Evolutionary conservation across 2,113 vertebrate genomes (phyloP).

Genomic region (Carlito syrichta): DNA sequence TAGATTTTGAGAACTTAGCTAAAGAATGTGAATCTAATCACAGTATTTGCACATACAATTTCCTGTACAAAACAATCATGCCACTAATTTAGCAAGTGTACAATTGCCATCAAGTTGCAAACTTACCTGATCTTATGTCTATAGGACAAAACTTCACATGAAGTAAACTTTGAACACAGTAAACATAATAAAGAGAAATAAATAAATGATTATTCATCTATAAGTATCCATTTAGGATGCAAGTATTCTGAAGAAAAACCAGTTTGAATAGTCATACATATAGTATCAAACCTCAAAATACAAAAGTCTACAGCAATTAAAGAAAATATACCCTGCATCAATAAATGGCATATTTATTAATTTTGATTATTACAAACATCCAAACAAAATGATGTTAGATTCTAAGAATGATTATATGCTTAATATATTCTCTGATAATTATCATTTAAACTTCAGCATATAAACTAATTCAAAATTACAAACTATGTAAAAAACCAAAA

Average conservation of each 20-base stretch:
- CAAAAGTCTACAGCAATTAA: background rate
- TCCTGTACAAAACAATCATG: conserved; percentile 67
- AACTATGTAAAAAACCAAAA: background rate
- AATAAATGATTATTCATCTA: too few species aligned
- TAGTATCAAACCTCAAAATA: background rate
- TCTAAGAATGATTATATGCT: background rate
- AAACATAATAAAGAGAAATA: background rate
- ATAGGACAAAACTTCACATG: background rate
- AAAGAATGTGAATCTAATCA: conserved; percentile 75
- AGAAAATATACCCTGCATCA: background rate
- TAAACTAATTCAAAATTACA: background rate
- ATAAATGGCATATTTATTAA: background rate
- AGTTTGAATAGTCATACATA: background rate
- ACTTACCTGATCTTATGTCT: background rate
- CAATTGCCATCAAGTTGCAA: conserved; percentile 39
- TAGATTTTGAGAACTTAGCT: conserved; percentile 70
- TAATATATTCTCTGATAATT: background rate
- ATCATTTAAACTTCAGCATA: background rate
- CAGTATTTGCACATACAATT: conserved; percentile 62
- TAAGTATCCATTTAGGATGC: too few species aligned
- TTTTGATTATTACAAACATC: background rate
- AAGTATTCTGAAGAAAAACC: background rate
- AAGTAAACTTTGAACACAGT: conserved; percentile 25
- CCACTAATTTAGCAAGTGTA: conserved; percentile 42
- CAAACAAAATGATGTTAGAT: background rate